Evolutionary conservation across 2,888 invertebrate genomes (phyloP), one percentile per base, ranked within the genome.

Genomic region (Xanthostigma xanthostigma): DNA sequence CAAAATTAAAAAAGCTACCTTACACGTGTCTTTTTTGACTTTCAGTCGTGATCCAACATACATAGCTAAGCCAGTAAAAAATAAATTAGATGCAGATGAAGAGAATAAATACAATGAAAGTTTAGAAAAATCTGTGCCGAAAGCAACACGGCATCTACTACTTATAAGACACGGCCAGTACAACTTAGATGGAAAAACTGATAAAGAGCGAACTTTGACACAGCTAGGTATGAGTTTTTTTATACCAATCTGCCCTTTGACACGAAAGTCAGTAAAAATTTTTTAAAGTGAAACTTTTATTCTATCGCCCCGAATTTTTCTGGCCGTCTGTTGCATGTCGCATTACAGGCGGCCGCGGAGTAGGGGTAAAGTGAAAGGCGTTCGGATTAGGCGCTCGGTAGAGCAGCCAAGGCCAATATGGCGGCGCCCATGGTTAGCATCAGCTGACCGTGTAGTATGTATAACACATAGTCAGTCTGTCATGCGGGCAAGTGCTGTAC

Each of bases 81-180:
- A 65, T 39, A 54, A 54, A 9, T 59, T 65, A 39, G 58, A 59
- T 2, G 60, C 61, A 3, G 66, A 70, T 0, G 75, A 78, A 51
- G 75, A 85, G 39, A 84, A 87, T 60, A 71, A 74, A 46, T 75
- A 74, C 51, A 84, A 85, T 61, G 76, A 79, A 56, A 73, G 78
- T 50, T 56, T 79, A 34, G 82, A 84, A 56, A 75, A 77, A 49
- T 66, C 71, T 1, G 78, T 73, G 55, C 69, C 77, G 1, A 73
- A 63, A 55, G 81, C 82, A 0, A 74, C 76, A 0, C 69, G 95
- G n/a, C 90, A 96, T 64, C 66, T 97, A 46, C 76, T 97, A 56
- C 72, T 97, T 12, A 84, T 97, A 50, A 75, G 97, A 39, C 97
- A 98, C 66, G 98, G 97, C 0, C 96, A 97, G 65, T 98, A 97